phyloP scores from a whole-genome alignment of 2,113 vertebrate genomes.

The Gasterosteus nipponicus region DNA sequence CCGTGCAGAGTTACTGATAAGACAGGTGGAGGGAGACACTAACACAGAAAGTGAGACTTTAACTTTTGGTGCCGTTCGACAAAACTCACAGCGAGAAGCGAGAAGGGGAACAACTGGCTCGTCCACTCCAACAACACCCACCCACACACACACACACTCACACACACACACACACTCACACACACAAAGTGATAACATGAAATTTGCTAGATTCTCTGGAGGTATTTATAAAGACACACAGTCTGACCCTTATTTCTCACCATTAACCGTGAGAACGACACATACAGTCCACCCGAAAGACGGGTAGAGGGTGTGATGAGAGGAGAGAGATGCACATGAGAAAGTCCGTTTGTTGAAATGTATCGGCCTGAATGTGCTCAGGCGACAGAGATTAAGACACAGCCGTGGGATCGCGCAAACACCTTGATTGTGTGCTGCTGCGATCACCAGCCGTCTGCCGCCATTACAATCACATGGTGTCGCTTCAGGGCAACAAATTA shows the following conservation, averaged over 20 bases:
- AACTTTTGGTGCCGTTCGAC: slow-evolving; percentile 39
- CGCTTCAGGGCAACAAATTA: not conserved
- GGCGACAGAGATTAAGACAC: not conserved
- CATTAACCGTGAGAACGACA: slow-evolving; percentile 28
- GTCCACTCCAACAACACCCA: slow-evolving; percentile 29
- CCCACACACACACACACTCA: slow-evolving; percentile 20
- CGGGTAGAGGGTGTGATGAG: not conserved
- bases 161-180: slow-evolving; percentile 11
- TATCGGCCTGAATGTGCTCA: not conserved
- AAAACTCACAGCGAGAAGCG: slow-evolving; percentile 15
- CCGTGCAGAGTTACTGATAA: slow-evolving; percentile 48
- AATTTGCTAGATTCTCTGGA: not conserved
- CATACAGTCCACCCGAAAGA: slow-evolving; percentile 8
- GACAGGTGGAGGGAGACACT: slow-evolving; percentile 41
- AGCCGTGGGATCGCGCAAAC: not conserved
- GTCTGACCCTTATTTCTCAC: slow-evolving; percentile 14
- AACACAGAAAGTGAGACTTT: slow-evolving; percentile 45
- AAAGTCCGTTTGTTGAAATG: not conserved
- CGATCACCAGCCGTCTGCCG: not conserved
- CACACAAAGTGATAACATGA: slow-evolving; percentile 14
- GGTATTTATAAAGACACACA: slow-evolving; percentile 13
- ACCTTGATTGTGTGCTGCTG: not conserved
- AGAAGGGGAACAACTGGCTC: slow-evolving; percentile 54
- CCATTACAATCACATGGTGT: not conserved
- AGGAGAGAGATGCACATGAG: not conserved